Base-by-base conservation (phyloP, 1,140 invertebrate genomes). In the Drosophila carrolli region DNA sequence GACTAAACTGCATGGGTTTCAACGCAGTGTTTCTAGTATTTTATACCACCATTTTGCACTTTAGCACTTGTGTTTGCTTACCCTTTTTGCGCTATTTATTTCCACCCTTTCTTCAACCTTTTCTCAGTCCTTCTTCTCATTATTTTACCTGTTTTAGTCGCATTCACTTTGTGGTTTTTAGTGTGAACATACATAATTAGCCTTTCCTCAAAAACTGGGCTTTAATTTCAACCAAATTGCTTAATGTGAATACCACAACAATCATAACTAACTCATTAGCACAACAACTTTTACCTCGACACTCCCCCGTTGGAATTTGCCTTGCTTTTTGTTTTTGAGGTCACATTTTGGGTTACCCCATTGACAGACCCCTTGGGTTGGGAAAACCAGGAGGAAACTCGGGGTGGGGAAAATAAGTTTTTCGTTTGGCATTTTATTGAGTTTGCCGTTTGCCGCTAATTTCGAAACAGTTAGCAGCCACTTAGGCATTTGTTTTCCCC, bases 251-350 rank as follows among this genome's bases (percentile, higher is more conserved):
- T 54, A 50, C 59, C 54, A 47, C 57, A 50, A 50, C 50, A 70
- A 65, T 70, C 67, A 85, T 77, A 85, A 86, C 82, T 78, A 85
- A 75, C 82, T 85, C 82, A 85, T 85, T 85, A 86, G 75, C 82
- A 85, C 70, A 57, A 50, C 61, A 84, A 81, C 67, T 62, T 78
- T 82, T 73, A 43, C 32, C 32, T 27, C 46, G 13, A n/a, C 8
- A 14, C 23, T 10, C 5, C 9, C 19, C 29, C 38, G 38, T 23
- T 16, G 32, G 23, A 27, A 8, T 13, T 47, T 54, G 38, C 5
- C 67, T 43, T 27, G 13, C 35, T 27, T 9, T 23, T 16, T 41
- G 43, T 40, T 76, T 86, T 80, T 85, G 78, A 75, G 82, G 82
- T 85, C 78, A 88, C 83, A 77, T 58, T 86, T 86, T 68, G 74